phyloP scores from a whole-genome alignment of 1,140 invertebrate species.

The Armadillidium nasatum region DNA sequence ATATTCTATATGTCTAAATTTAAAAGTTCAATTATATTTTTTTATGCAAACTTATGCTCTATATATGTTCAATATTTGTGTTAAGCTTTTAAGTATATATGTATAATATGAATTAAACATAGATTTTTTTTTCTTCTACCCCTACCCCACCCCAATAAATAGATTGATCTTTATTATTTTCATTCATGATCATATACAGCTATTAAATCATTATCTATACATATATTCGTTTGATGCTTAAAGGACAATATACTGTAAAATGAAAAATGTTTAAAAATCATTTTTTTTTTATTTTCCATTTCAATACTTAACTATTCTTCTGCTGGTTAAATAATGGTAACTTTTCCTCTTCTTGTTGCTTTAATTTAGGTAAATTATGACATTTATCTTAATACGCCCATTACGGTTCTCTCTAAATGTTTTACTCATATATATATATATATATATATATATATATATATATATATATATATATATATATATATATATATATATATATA shows the following conservation, averaged over 20 bases:
- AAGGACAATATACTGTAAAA: too few relatives aligned
- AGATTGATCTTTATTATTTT: not conserved
- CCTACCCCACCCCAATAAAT: not conserved
- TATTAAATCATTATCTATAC: too few relatives aligned
- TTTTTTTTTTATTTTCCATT: too few relatives aligned
- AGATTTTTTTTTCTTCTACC: not conserved
- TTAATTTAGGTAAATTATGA: not conserved
- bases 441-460: conserved; percentile 14
- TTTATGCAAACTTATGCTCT: not conserved
- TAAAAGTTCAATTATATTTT: not conserved
- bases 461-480: conserved; percentile 14
- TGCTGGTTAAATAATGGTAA: too few relatives aligned
- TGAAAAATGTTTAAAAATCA: too few relatives aligned
- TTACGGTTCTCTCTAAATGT: conserved; percentile 4
- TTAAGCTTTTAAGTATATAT: not conserved
- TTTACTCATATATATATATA: conserved; percentile 5
- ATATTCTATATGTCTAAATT: conserved; percentile 3
- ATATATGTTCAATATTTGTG: not conserved
- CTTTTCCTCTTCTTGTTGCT: not conserved
- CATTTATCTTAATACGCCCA: not conserved
- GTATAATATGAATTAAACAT: not conserved
- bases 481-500: conserved; percentile 11
- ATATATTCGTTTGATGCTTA: too few relatives aligned
- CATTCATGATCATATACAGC: not conserved
- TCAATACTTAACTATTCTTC: too few relatives aligned